Percentiles rank a stretch among this genome's conserved stretches.
These are phyloP conservation scores for Lepetodrilus schrolli DNA, from an alignment of 2,888 invertebrate species.

Conservation along the genomic window DNA sequence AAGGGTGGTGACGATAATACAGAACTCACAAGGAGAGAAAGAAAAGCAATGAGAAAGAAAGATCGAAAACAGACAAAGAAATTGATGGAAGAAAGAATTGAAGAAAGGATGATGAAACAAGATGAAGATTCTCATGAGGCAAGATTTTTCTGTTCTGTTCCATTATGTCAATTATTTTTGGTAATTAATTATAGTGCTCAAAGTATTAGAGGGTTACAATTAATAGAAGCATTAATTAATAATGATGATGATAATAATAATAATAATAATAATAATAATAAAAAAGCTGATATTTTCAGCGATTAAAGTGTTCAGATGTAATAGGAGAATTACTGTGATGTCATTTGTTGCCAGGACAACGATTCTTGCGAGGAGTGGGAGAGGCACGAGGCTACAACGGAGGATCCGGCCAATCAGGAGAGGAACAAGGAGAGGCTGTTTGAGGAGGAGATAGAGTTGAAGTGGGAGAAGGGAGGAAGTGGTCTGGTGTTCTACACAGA, in stretches of 20 bases:
- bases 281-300: no score
- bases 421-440: slow-evolving; percentile 77
- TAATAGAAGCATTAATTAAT: no score
- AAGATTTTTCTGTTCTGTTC: slow-evolving; percentile 17
- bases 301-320: no score
- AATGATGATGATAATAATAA: no score
- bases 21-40: not conserved
- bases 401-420: slow-evolving; percentile 77
- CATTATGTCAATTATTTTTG: not conserved
- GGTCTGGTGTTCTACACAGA: slow-evolving; percentile 80
- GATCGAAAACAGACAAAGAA: slow-evolving; percentile 30
- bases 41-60: slow-evolving; percentile 11
- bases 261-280: no score
- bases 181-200: no score
- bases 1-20: slow-evolving; percentile 20
- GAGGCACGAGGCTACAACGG: slow-evolving; percentile 77
- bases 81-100: slow-evolving; percentile 61
- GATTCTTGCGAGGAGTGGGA: slow-evolving; percentile 79
- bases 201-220: no score
- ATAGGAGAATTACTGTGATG: no score
- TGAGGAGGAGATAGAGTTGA: slow-evolving; percentile 75
- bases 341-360: slow-evolving; percentile 66
- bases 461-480: slow-evolving; percentile 80
- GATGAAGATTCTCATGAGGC: slow-evolving; percentile 53
- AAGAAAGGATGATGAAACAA: slow-evolving; percentile 61